phyloP scores from a whole-genome alignment of 2,888 invertebrate species.

The Mongoloraphidia duomilia region DNA sequence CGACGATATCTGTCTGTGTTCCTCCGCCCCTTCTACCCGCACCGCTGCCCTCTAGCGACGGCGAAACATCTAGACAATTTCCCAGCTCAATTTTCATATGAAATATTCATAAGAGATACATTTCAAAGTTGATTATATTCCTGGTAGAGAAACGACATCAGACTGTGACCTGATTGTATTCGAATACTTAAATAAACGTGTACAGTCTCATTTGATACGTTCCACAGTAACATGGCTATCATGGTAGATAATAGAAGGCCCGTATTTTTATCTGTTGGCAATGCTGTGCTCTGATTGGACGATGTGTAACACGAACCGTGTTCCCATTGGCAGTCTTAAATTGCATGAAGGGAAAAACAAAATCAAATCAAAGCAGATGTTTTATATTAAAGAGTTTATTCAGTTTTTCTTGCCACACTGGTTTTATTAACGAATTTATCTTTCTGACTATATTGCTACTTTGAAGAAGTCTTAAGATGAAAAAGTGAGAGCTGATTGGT shows the following conservation, averaged over 20 bases:
- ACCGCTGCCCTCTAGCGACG: too few species aligned
- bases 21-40: too few species aligned
- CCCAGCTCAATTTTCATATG: constrained; percentile 5
- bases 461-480: too few species aligned
- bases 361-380: constrained; percentile 8
- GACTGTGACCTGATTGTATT: not conserved
- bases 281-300: constrained; percentile 1
- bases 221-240: constrained; percentile 5
- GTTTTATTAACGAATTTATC: too few species aligned
- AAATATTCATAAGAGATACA: constrained; percentile 9
- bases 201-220: constrained; percentile 2
- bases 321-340: constrained; percentile 6
- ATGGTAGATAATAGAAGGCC: constrained; percentile 7
- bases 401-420: not conserved
- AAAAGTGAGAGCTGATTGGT: too few species aligned
- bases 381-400: not conserved
- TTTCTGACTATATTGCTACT: too few species aligned
- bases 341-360: constrained; percentile 7
- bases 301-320: not conserved
- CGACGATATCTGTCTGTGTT: too few species aligned
- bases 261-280: constrained; percentile 5
- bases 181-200: not conserved
- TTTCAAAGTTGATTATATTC: constrained; percentile 8
- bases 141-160: not conserved
- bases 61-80: too few species aligned